Conservation (phyloP, 1,140 invertebrate genomes). For the Hirudo medicinalis region DNA sequence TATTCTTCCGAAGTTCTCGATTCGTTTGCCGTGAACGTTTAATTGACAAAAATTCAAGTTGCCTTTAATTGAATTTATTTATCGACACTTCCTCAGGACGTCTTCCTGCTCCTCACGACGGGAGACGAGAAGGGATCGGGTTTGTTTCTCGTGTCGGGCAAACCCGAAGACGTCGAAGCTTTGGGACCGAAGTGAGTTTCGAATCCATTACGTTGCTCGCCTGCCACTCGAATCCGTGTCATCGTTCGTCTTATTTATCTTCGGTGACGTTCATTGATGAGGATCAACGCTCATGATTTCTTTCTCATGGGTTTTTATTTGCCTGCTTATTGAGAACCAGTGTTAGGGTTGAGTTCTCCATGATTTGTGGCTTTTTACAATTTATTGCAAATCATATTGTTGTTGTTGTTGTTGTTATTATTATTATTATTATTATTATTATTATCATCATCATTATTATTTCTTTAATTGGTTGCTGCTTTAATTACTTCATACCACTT, state of each 20-base stretch:
- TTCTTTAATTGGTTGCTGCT: neutral
- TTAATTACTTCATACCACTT: neutral
- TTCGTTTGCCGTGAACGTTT: neutral
- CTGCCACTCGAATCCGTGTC: too few species aligned
- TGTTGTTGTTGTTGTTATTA: too few species aligned
- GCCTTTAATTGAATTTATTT: too few species aligned
- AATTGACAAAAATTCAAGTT: neutral
- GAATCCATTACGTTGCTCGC: neutral
- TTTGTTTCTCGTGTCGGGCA: conserved; percentile 50
- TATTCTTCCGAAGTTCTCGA: too few species aligned
- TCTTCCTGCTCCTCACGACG: conserved; percentile 53
- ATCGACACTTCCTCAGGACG: conserved; percentile 24
- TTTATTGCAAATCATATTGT: too few species aligned
- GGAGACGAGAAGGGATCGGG: conserved; percentile 56
- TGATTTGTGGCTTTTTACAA: neutral
- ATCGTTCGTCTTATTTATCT: too few species aligned
- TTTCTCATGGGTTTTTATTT: too few species aligned
- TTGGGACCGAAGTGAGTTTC: conserved; percentile 42
- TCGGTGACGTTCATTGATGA: too few species aligned
- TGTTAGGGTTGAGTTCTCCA: too few species aligned
- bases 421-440: neutral
- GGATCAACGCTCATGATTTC: too few species aligned
- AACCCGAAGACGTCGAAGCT: conserved; percentile 38
- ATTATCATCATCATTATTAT: neutral
- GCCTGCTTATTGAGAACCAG: too few species aligned